Evolutionary conservation across 2,888 invertebrate species (phyloP), one percentile per base, ranked within the genome.

Genomic region (Myopa tessellatipennis): DNA sequence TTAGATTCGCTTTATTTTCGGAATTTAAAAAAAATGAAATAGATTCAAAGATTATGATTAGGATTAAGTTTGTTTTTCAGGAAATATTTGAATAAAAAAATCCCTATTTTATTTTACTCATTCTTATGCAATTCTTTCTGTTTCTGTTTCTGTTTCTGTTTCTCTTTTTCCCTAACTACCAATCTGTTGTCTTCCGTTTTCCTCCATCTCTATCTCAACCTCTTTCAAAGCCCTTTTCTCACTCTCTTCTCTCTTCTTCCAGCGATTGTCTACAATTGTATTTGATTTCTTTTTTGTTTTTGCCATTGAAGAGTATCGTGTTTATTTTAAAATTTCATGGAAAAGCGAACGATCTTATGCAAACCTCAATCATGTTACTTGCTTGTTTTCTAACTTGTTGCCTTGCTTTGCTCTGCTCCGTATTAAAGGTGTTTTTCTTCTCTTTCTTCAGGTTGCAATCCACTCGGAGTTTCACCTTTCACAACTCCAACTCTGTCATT

Each of bases 301-400:
- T 81, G 78, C 79, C 81, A 81, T 80, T 81, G 79, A 81, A 45
- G 76, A 79, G 78, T 80, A 80, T 81, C 81, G 79, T 73, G 78
- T 81, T 75, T 70, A 74, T 74, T 78, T 77, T 10, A 71, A 65
- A 78, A 80, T 81, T 82, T 80, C 79, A 65, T 74, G 58, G 78
- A 81, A 45, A 45, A 45, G 3, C 7, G 7, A 45, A 80, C 69
- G 79, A 36, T 69, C 69, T 76, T 78, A 50, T 74, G 78, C 70
- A 78, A 77, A 69, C 52, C 60, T 77, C 71, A 58, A 18, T 60
- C 65, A 72, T n/a, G 55, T n/a, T 55, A 55, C 55, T 8, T 0
- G 50, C 50, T 50, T 16, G 55, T 55, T 55, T 55, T 55, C 16
- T 55, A 55, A 55, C n/a, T 55, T 55, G 55, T n/a, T 16, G 5